phyloP scores from a whole-genome alignment of 1,140 invertebrate species.

The Formica exsecta region DNA sequence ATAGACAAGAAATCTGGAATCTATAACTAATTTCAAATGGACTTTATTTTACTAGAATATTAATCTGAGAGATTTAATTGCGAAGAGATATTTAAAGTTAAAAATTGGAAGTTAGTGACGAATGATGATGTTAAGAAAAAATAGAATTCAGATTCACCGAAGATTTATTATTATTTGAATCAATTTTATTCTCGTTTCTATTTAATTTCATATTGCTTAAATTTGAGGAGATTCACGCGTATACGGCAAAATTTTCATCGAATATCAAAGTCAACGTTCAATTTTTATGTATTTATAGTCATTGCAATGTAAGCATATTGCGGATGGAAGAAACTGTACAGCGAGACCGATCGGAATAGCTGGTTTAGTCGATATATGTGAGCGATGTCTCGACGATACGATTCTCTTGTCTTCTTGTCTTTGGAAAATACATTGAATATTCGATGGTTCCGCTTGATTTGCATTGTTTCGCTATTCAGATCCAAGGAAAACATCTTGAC shows the following conservation, averaged over 20 bases:
- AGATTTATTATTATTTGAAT: constrained; percentile 4
- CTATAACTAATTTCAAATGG: background rate
- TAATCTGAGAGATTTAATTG: background rate
- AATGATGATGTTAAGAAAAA: background rate
- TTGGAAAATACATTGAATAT: constrained; percentile 18
- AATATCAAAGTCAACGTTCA: background rate
- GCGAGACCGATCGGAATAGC: constrained; percentile 11
- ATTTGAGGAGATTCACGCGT: background rate
- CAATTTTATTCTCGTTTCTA: background rate
- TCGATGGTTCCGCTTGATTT: constrained; percentile 33
- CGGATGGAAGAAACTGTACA: background rate
- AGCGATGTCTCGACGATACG: background rate
- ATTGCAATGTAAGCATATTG: background rate
- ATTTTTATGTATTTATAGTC: background rate
- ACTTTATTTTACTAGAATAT: constrained; percentile 24
- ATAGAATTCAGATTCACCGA: background rate
- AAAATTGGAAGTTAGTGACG: background rate
- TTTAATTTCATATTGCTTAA: background rate
- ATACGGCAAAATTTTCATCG: background rate
- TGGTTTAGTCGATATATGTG: constrained; percentile 26
- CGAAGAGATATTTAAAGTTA: background rate
- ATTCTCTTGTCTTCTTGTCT: background rate
- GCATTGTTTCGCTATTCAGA: constrained; percentile 52
- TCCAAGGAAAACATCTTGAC: constrained; percentile 52
- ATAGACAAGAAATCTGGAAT: constrained; percentile 13